Evolutionary conservation across 2,888 invertebrate species (phyloP), one percentile per base, ranked within the genome.

Genomic region (Plusia festucae): DNA sequence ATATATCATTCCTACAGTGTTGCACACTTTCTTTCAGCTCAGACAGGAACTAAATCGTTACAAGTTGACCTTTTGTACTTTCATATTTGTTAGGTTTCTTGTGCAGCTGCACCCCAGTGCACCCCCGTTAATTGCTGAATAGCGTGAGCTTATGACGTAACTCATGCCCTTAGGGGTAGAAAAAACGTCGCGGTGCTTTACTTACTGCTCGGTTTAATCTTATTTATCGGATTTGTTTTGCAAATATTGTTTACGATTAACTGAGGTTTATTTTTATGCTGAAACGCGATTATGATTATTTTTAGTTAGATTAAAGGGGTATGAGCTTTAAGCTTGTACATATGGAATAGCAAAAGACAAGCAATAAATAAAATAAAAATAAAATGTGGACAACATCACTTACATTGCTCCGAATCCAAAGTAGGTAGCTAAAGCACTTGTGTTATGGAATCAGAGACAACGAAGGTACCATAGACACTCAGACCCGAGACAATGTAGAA

Each of bases 71-170:
- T 55, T 15, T 53, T 44, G 9, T 49, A 66, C 32, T 32, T 44
- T 52, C 27, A 11, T 55, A 54, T 59, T 44, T 18, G 18, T 55
- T 56, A 61, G 32, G 54, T 54, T 56, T 53, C 32, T 52, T 56
- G 65, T 78, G 76, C 80, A 79, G 82, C 82, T 82, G 81, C 80
- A 74, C 81, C 79, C 46, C 46, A 49, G 3, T 49, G 46, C 46
- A 49, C 46, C 46, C 46, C 75, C 65, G 63, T 63, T 82, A 73
- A 81, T 73, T 69, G 82, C 68, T 67, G 56, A 58, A 78, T 81
- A 73, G 81, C 81, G 82, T 79, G 81, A 82, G 73, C 58, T 58
- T 71, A 66, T 71, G 63, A 69, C 65, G 78, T 81, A 73, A 75
- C 69, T 79, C 75, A 68, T 66, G 65, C 58, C 52, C 30, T 65